A percentile compares a stretch with the other conserved stretches of the same genome.
phyloP scores from a whole-genome alignment of 2,113 vertebrate genomes.

The Loxodonta africana region DNA sequence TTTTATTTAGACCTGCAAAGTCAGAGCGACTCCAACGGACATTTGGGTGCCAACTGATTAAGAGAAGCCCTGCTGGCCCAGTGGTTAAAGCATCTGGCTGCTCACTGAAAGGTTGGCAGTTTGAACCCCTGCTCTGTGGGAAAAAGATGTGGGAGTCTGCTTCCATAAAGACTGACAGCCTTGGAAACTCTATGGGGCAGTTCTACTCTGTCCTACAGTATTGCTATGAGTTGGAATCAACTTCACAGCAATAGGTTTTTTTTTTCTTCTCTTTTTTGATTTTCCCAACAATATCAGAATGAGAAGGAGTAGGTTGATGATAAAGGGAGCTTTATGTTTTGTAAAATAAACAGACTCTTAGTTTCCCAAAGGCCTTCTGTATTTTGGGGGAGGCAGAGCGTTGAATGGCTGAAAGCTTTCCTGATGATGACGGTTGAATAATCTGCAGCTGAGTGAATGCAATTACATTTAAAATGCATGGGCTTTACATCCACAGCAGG shows the following conservation, averaged over 20 bases:
- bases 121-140: too few relatives aligned
- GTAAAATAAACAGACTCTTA: not conserved
- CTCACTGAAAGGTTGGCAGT: too few relatives aligned
- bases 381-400: not conserved
- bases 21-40: not conserved
- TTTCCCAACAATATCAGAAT: not conserved
- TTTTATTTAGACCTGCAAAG: not conserved
- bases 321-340: not conserved
- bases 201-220: too few relatives aligned
- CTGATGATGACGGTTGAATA: not conserved
- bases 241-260: too few relatives aligned
- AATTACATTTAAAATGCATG: not conserved
- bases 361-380: not conserved
- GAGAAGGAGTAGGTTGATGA: not conserved
- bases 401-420: not conserved
- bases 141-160: too few relatives aligned
- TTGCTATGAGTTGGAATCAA: too few relatives aligned
- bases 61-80: not conserved
- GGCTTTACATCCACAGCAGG: not conserved
- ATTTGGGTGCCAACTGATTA: not conserved
- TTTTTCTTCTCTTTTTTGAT: too few relatives aligned
- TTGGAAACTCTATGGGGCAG: too few relatives aligned
- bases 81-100: too few relatives aligned
- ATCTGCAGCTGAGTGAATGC: not conserved
- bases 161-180: too few relatives aligned